These are phyloP conservation scores for Raillietiella orientalis DNA, from an alignment of 2,888 invertebrate genomes.

Conservation along the genomic window DNA sequence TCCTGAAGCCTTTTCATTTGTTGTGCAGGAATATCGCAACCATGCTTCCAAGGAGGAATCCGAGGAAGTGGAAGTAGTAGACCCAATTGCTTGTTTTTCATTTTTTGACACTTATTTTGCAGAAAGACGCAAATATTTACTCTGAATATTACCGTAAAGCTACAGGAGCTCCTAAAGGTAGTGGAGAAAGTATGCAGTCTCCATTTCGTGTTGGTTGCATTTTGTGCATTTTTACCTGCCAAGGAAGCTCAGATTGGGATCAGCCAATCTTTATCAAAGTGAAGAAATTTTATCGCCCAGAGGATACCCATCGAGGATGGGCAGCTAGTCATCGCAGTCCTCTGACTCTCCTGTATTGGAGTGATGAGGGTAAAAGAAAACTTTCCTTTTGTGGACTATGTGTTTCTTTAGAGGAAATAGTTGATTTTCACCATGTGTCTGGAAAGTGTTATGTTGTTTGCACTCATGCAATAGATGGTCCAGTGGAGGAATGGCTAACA, in stretches of 20 bases:
- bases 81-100: no score
- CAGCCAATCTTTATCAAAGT: slow-evolving; percentile 21
- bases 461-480: slow-evolving; percentile 20
- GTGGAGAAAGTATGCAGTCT: slow-evolving; percentile 32
- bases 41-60: no score
- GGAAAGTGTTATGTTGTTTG: slow-evolving; percentile 34
- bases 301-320: slow-evolving; percentile 28
- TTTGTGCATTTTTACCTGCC: slow-evolving; percentile 22
- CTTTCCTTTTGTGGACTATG: slow-evolving; percentile 1
- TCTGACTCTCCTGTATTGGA: slow-evolving; percentile 40
- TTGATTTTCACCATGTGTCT: slow-evolving; percentile 23
- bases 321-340: slow-evolving; percentile 24
- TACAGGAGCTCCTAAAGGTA: slow-evolving; percentile 29
- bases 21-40: slow-evolving; percentile 9
- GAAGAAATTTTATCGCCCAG: slow-evolving; percentile 34
- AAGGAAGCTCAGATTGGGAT: slow-evolving; percentile 10
- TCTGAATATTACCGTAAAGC: slow-evolving; percentile 48
- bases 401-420: slow-evolving; percentile 15
- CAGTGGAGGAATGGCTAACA: slow-evolving; percentile 23
- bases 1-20: slow-evolving; percentile 26
- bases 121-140: slow-evolving; percentile 34
- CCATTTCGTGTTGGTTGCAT: slow-evolving; percentile 41
- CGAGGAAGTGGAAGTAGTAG: slow-evolving; percentile 10
- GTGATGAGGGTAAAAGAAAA: slow-evolving; percentile 24
- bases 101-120: no score